phyloP scores from a whole-genome alignment of 2,888 invertebrate species.

The Ganaspis brasiliensis region DNA sequence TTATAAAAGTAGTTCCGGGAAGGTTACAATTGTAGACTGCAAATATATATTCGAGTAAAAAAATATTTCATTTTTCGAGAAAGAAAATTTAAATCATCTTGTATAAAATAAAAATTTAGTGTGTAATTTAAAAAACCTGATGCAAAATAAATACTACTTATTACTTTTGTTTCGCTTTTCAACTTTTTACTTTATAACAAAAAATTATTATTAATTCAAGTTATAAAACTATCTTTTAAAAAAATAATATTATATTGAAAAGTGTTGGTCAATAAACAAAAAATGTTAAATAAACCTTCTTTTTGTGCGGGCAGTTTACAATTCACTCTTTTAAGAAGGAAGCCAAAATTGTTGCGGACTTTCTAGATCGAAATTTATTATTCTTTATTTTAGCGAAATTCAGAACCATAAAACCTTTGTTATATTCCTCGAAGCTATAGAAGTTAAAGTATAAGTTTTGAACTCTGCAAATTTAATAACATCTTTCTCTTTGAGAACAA shows the following conservation, averaged over 20 bases:
- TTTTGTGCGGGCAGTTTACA: no score
- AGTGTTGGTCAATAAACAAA: no score
- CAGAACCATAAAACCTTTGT: slow-evolving; percentile 2
- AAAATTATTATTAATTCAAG: not conserved
- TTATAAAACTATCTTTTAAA: not conserved
- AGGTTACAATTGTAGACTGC: slow-evolving; percentile 9
- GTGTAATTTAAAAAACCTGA: not conserved
- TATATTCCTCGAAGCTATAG: slow-evolving; percentile 5
- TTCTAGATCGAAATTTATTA: not conserved
- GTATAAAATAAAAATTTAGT: not conserved
- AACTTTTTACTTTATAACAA: no score
- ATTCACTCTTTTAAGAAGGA: no score
- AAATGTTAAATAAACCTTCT: no score
- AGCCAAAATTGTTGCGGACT: not conserved
- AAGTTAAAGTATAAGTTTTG: slow-evolving; percentile 14
- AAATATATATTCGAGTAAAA: slow-evolving; percentile 8
- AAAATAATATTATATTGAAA: not conserved
- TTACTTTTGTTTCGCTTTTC: not conserved
- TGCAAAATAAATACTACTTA: slow-evolving; percentile 9
- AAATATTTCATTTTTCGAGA: not conserved
- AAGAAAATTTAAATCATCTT: not conserved
- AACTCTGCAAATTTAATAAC: slow-evolving; percentile 15
- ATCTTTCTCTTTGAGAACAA: slow-evolving; percentile 15
- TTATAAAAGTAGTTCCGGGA: not conserved
- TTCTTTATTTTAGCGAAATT: not conserved